These are phyloP conservation scores for Scalopus aquaticus DNA, from an alignment of 2,113 vertebrate species.

Conservation along the genomic window DNA sequence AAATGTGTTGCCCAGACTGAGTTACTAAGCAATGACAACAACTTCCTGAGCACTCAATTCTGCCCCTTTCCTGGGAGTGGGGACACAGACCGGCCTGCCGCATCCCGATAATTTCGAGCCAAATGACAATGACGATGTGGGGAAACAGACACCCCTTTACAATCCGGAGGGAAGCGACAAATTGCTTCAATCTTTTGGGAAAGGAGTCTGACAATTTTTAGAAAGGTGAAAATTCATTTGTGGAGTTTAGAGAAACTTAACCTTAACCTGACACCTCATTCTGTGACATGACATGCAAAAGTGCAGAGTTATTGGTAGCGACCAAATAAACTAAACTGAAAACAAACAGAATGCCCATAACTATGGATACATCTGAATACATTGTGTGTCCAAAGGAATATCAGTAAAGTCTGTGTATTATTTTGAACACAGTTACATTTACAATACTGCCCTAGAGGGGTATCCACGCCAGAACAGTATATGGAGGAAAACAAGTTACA, in stretches of 20 bases:
- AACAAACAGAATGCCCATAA: neutral
- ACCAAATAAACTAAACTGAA: neutral
- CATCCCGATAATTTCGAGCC: neutral
- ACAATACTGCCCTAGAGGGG: neutral
- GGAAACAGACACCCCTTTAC: neutral
- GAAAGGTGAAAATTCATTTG: neutral
- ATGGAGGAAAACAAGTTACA: neutral
- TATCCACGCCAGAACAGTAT: neutral
- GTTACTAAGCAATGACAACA: neutral
- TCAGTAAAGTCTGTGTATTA: neutral
- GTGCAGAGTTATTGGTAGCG: neutral
- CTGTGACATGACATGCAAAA: neutral
- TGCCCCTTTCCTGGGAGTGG: neutral
- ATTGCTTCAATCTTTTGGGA: neutral
- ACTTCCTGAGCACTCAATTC: neutral
- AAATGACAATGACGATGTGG: rapidly evolving
- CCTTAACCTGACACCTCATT: neutral
- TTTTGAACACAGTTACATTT: neutral
- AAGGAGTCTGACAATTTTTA: neutral
- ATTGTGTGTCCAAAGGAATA: no score
- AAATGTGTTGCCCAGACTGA: neutral
- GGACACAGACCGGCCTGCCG: neutral
- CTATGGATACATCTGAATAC: neutral
- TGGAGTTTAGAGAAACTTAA: no score
- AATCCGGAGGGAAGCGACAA: neutral